Conservation (phyloP, 37 sponge, comb jelly and placozoan genomes). For the Geodia barretti region DNA sequence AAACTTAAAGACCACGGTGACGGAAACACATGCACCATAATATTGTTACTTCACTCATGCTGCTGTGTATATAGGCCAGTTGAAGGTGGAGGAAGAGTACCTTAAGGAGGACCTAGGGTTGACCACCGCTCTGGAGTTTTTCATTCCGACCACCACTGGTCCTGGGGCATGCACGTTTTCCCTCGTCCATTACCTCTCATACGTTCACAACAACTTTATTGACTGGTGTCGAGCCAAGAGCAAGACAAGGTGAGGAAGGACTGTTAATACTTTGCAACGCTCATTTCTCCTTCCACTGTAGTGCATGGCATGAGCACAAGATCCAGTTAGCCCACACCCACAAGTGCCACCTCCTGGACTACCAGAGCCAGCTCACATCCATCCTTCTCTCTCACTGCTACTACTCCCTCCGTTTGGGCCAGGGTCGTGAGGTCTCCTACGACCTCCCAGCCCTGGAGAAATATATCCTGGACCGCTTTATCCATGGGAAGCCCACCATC, state of each 20-base stretch:
- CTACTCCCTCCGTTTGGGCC: slow-evolving; percentile 73
- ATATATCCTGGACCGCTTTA: slow-evolving; percentile 77
- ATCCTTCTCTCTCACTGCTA: slow-evolving; percentile 79
- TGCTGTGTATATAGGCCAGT: not conserved
- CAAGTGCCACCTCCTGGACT: slow-evolving; percentile 67
- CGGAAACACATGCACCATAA: not conserved
- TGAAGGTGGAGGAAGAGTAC: slow-evolving; percentile 48
- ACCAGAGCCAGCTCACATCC: slow-evolving; percentile 66
- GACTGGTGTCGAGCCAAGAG: slow-evolving; percentile 38
- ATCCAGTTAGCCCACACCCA: slow-evolving; percentile 68
- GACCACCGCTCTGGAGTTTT: slow-evolving; percentile 40
- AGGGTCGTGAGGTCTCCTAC: slow-evolving; percentile 69
- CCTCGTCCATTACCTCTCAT: slow-evolving; percentile 62
- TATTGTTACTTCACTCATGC: not conserved
- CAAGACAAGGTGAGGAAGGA: not conserved
- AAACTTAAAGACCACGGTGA: slow-evolving; percentile 56
- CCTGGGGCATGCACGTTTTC: slow-evolving; percentile 66
- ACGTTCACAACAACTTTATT: slow-evolving; percentile 74
- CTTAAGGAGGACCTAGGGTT: slow-evolving; percentile 7
- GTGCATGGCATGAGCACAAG: slow-evolving; percentile 22
- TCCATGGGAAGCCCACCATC: slow-evolving; percentile 73
- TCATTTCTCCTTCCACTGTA: not conserved
- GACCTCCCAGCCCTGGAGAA: slow-evolving; percentile 82
- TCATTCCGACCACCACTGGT: slow-evolving; percentile 71
- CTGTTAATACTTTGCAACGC: not conserved